These are phyloP conservation scores for Clarias batrachus DNA, from an alignment of 2,113 vertebrate genomes.

Conservation along the genomic window DNA sequence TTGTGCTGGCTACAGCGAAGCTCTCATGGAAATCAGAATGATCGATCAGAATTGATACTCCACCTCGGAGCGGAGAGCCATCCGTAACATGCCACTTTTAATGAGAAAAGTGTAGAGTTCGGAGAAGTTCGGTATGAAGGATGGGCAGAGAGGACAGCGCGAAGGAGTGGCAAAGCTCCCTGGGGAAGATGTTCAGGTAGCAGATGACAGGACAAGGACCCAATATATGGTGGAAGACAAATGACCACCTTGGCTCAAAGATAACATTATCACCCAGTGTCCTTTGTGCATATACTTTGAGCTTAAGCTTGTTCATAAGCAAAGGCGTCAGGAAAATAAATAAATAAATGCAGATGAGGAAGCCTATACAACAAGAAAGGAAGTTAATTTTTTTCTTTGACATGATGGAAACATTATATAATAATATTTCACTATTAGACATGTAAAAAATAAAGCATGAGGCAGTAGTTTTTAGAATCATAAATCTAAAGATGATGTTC, in stretches of 20 bases:
- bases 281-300: neutral
- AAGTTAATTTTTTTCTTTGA: neutral
- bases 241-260: constrained; percentile 33
- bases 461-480: neutral
- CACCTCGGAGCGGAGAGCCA: constrained; percentile 34
- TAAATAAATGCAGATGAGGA: neutral
- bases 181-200: constrained; percentile 37
- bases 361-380: neutral
- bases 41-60: constrained; percentile 51
- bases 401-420: neutral
- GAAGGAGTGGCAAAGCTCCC: constrained; percentile 25
- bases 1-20: neutral
- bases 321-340: too few relatives aligned
- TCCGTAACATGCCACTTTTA: constrained; percentile 40
- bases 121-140: constrained; percentile 35
- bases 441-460: neutral
- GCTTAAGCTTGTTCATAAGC: neutral
- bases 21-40: constrained; percentile 49
- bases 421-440: neutral
- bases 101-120: constrained; percentile 47
- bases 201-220: constrained; percentile 48
- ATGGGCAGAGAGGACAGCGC: constrained; percentile 23
- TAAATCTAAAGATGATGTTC: neutral
- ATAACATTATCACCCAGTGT: constrained; percentile 27
- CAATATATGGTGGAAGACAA: constrained; percentile 41